Conservation (phyloP, 1,140 invertebrate species). For the Muscidifurax raptorellus region DNA sequence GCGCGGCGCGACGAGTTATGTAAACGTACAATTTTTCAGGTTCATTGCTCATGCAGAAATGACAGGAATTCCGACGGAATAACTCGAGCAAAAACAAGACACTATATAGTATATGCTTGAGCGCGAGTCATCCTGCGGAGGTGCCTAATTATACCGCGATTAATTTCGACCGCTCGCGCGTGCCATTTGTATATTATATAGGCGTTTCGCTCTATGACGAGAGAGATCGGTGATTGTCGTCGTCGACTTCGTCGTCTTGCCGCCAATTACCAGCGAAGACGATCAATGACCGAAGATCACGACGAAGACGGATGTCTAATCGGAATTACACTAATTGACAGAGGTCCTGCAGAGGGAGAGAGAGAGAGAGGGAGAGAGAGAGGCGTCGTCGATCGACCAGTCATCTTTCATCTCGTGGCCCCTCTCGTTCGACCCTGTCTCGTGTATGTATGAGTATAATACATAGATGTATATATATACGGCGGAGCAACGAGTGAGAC, state of each 20-base stretch:
- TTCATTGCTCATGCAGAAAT: background rate
- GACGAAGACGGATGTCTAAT: constrained; percentile 30
- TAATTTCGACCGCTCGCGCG: background rate
- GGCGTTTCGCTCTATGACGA: background rate
- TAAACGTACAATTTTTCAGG: background rate
- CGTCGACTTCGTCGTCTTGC: background rate
- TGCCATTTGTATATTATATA: background rate
- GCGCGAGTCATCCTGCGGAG: background rate
- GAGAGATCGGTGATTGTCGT: background rate
- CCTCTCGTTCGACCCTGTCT: background rate
- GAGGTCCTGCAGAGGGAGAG: background rate
- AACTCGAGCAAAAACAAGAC: background rate
- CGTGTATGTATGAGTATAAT: too few relatives aligned
- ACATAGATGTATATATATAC: too few relatives aligned
- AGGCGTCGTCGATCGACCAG: constrained; percentile 16
- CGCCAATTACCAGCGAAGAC: constrained; percentile 17
- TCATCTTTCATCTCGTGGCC: constrained; percentile 16
- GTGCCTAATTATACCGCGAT: constrained; percentile 15
- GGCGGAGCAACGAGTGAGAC: background rate
- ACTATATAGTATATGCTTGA: background rate
- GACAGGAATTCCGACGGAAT: background rate
- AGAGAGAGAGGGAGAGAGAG: background rate
- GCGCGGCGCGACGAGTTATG: background rate
- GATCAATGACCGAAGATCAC: constrained; percentile 25
- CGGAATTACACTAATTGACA: constrained; percentile 46